Conservation (phyloP, 2,888 invertebrate species). For the Heliconius ismenius region DNA sequence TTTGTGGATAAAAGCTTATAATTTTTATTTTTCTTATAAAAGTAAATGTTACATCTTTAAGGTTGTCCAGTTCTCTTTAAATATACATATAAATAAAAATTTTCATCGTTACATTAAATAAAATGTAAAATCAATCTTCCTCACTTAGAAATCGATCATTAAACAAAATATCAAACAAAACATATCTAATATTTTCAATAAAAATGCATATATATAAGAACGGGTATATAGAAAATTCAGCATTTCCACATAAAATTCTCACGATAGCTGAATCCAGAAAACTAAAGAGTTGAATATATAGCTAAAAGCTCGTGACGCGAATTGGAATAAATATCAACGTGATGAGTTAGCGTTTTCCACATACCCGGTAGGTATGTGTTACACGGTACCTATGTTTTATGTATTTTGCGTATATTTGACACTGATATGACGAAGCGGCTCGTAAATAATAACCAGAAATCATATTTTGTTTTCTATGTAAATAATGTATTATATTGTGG, state of each 20-base stretch:
- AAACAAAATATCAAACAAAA: no score
- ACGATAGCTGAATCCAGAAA: background rate
- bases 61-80: no score
- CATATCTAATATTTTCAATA: no score
- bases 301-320: constrained; percentile 19
- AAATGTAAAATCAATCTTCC: no score
- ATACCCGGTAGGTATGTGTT: background rate
- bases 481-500: background rate
- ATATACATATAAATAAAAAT: no score
- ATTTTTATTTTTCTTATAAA: no score
- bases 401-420: constrained; percentile 15
- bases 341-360: constrained; percentile 9
- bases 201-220: background rate
- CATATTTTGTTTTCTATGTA: constrained; percentile 1
- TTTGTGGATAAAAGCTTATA: no score
- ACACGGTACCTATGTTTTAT: constrained; percentile 9
- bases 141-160: no score
- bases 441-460: background rate
- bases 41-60: no score
- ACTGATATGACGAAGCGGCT: constrained; percentile 4
- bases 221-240: background rate
- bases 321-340: constrained; percentile 19
- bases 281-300: background rate
- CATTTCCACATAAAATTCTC: background rate
- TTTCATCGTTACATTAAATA: no score